Evolutionary conservation across 2,113 vertebrate genomes (phyloP), one percentile per base, ranked within the genome.

Genomic region (Chaetura pelagica): DNA sequence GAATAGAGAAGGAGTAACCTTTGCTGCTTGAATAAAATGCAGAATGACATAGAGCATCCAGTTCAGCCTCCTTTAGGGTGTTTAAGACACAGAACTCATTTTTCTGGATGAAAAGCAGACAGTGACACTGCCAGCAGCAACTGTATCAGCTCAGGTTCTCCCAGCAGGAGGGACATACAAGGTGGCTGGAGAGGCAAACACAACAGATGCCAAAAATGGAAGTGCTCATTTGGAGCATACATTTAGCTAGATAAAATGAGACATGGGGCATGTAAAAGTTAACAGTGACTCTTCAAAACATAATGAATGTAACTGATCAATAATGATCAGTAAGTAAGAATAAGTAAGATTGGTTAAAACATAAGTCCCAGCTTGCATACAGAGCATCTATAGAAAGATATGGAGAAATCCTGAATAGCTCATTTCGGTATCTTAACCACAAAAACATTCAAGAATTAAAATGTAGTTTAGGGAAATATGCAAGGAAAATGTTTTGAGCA

Each of bases 101-200:
- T 95, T 91, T 92, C 78, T 96, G 87, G 74, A 94, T 92, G 76
- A 82, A 94, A 92, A 88, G 87, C 80, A 95, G 80, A 27, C 77
- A 91, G 69, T 84, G 90, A 58, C 81, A 61, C 76, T 83, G 95
- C 83, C 66, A 93, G 54, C 86, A 96, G 80, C 84, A 44, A 23
- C 61, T 38, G 91, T 91, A 86, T 67, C 82, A 90, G 69, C 93
- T 80, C 82, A 89, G 92, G 87, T 51, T 93, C 58, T 92, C 90
- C 87, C 95, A 88, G 91, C 95, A 97, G 94, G 90, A 94, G 90
- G 80, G 54, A 77, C 83, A 55, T 15, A 0, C 10, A 76, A 80
- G 64, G 71, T 44, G 35, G 82, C 87, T 89, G 67, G 57, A 86
- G 67, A 76, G 34, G 34, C 75, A 84, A 40, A 46, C 67, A 51